These are phyloP conservation scores for Zaprionus inermis DNA, from an alignment of 1,140 invertebrate genomes.

Conservation along the genomic window DNA sequence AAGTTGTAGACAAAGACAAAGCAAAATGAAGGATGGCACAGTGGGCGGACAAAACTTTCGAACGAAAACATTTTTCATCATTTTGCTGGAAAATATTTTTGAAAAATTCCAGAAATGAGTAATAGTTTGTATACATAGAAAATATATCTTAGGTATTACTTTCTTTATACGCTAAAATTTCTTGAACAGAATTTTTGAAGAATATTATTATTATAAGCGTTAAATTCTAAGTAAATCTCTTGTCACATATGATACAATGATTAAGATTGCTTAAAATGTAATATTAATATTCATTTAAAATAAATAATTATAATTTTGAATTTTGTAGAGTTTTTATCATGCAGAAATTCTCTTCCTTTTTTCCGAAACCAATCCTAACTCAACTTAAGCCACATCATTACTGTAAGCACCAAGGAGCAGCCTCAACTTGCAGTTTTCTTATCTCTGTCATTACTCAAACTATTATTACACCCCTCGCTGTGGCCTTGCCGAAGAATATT, in stretches of 20 bases:
- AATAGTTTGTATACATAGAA: not conserved
- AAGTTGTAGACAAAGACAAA: conserved; percentile 1
- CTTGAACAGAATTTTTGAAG: not conserved
- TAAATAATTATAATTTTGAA: too few species aligned
- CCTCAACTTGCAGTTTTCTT: conserved; percentile 34
- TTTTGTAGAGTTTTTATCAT: too few species aligned
- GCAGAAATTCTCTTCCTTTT: too few species aligned
- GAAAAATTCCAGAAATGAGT: not conserved
- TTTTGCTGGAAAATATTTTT: not conserved
- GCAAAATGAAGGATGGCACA: not conserved
- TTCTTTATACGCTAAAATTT: not conserved
- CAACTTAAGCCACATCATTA: not conserved
- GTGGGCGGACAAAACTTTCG: not conserved
- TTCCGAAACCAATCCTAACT: not conserved
- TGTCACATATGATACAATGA: too few species aligned
- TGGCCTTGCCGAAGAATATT: conserved; percentile 19
- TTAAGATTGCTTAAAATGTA: too few species aligned
- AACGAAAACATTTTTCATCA: conserved; percentile 7
- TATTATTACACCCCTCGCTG: conserved; percentile 14
- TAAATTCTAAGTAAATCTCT: too few species aligned
- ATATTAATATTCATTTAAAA: too few species aligned
- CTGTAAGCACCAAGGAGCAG: not conserved
- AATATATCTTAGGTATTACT: not conserved
- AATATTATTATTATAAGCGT: too few species aligned
- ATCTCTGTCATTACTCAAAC: conserved; percentile 43